phyloP scores from a whole-genome alignment of 1,140 invertebrate species.

The Drosophila pandora region DNA sequence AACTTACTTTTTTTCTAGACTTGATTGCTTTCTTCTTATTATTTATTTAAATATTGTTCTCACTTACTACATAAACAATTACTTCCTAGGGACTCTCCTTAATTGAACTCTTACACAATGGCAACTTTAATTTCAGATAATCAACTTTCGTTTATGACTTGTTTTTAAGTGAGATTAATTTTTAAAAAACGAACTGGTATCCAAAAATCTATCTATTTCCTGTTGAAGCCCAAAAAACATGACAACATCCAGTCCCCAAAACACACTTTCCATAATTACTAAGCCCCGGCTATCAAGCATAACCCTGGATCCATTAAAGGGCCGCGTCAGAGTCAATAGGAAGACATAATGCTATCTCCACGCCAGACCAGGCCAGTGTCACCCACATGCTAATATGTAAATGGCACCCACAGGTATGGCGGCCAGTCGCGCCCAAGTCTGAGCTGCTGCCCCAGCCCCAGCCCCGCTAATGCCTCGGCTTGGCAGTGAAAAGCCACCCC shows the following conservation, averaged over 20 bases:
- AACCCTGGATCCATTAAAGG: neutral
- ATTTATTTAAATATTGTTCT: no score
- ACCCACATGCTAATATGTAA: conserved; percentile 43
- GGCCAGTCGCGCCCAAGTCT: conserved; percentile 23
- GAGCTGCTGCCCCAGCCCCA: neutral
- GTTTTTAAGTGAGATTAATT: no score
- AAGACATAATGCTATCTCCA: conserved; percentile 29
- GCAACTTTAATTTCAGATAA: no score
- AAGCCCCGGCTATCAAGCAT: neutral
- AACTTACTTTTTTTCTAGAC: no score
- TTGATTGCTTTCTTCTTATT: no score
- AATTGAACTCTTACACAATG: no score
- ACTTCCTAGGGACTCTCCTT: no score
- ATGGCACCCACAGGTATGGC: conserved; percentile 63
- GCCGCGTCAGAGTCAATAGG: conserved; percentile 47
- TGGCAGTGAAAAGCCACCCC: conserved; percentile 11
- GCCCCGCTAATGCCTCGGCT: conserved; percentile 29
- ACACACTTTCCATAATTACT: neutral
- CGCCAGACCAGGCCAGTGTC: neutral
- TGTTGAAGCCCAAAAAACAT: neutral
- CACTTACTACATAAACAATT: no score
- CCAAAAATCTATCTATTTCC: no score
- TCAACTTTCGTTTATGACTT: no score
- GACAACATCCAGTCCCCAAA: neutral
- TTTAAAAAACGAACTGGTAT: no score